These are phyloP conservation scores for Machaerirhynchus nigripectus DNA, from an alignment of 2,113 vertebrate genomes.

Conservation along the genomic window DNA sequence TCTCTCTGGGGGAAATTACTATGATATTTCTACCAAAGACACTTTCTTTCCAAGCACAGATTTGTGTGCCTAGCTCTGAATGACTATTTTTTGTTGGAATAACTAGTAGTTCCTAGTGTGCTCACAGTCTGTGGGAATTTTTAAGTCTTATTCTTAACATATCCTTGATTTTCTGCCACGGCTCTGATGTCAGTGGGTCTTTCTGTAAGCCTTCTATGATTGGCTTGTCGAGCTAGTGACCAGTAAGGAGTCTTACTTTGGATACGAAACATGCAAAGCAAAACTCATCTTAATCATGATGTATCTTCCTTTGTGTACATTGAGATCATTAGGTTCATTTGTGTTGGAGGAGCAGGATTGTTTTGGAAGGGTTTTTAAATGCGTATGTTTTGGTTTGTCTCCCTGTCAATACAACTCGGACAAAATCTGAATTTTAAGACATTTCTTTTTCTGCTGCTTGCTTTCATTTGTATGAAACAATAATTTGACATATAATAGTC, in stretches of 20 bases:
- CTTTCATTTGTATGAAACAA: background rate
- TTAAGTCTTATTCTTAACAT: background rate
- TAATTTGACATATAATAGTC: background rate
- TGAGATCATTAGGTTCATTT: background rate
- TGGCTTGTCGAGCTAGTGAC: background rate
- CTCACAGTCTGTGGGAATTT: background rate
- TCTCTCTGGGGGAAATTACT: background rate
- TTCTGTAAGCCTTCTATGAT: background rate
- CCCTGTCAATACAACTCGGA: accelerated
- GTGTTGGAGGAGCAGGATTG: background rate
- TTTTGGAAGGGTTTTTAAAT: background rate
- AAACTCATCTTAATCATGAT: background rate
- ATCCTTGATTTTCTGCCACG: background rate
- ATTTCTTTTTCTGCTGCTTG: background rate
- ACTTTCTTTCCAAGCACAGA: background rate
- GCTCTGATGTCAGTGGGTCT: background rate
- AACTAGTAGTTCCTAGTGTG: background rate
- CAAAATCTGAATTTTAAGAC: background rate
- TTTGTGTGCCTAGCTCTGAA: background rate
- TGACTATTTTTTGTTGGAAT: background rate
- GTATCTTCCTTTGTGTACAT: background rate
- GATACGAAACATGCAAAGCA: background rate
- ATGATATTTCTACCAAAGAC: background rate
- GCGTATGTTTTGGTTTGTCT: background rate
- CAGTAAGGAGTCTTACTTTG: background rate